These are phyloP conservation scores for Calidris pygmaea DNA, from an alignment of 2,113 vertebrate species.

Conservation along the genomic window DNA sequence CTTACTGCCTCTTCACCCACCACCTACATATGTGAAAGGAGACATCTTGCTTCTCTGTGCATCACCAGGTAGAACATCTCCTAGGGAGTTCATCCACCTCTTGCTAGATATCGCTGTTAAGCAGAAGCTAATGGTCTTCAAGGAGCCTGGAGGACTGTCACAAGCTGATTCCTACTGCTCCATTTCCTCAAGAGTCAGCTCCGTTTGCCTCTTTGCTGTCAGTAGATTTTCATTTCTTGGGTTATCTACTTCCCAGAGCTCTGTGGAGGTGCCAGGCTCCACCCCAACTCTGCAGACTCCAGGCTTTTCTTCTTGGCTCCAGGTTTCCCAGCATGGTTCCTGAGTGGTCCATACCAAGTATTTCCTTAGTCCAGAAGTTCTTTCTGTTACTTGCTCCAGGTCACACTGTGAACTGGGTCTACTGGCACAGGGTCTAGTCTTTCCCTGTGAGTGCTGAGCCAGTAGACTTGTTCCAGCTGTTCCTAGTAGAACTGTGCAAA, in stretches of 20 bases:
- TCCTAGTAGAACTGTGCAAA: not conserved
- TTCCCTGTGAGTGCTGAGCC: not conserved
- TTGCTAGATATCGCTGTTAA: not conserved
- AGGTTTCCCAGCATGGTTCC: not conserved
- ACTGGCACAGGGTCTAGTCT: not conserved
- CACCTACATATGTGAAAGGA: not conserved
- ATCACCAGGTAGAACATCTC: not conserved
- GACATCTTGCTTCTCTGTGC: not conserved
- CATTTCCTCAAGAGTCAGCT: not conserved
- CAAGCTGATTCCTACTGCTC: not conserved
- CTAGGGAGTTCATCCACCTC: not conserved
- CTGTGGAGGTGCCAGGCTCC: not conserved
- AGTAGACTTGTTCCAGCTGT: not conserved
- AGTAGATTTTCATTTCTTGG: not conserved
- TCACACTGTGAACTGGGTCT: not conserved
- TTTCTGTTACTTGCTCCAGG: not conserved
- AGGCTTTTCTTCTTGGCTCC: not conserved
- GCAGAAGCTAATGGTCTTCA: not conserved
- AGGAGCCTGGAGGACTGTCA: not conserved
- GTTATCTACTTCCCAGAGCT: not conserved
- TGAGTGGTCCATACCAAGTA: not conserved
- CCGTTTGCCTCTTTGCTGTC: not conserved
- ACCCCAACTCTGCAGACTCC: not conserved
- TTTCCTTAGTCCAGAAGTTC: not conserved
- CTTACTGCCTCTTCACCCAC: not conserved